Base-by-base conservation (phyloP, 2,113 vertebrate species). In the Microtus ochrogaster region DNA sequence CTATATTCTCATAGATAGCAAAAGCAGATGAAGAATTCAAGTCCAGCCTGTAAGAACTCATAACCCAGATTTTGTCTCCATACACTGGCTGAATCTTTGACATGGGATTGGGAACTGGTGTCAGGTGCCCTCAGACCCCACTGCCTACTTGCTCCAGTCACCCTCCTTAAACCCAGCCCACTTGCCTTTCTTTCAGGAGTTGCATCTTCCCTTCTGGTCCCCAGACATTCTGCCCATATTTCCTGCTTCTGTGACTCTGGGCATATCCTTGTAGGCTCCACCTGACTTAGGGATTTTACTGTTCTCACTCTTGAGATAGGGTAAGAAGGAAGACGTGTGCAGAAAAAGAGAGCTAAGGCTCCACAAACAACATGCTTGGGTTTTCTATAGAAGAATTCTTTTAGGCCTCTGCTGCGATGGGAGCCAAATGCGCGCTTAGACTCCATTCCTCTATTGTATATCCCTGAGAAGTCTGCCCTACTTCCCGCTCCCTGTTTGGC, bases 261-360 rank as follows among this genome's bases (percentile, higher is more conserved):
- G 39, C 14, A 49, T 86, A 77, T 85, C 73, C 55, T 86, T 61
- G 19, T 84, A 49, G 94, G 68, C 52, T 49, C 44, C 72, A 92
- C 89, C 36, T 74, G 77, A 91, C 61, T 47, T 86, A 52, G 89
- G 26, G 17, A 86, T 52, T 91, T 89, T 73, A 76, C 41, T 89
- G 2, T 83, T 44, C 89, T 92, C 39, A 78, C 28, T 61, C 17
- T 44, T 33, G 72, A 96, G 81, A 89, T 0, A 47, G 36, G 9
- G n/a, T 61, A 76, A 95, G 68, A 96, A 44, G 39, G 61, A 92
- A 91, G 94, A 93, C 10, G 81, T 28, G 52, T 63, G 58, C 41
- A 86, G 41, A 61, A n/a, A 58, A 22, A 81, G 92, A 85, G 72
- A 0, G 3, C 78, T 19, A 65, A 81, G 14, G 2, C 81, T 94